A percentile compares a stretch with the other conserved stretches of the same genome.
These are phyloP conservation scores for Tenthredo scrophulariae DNA, from an alignment of 2,888 invertebrate genomes.

Conservation along the genomic window DNA sequence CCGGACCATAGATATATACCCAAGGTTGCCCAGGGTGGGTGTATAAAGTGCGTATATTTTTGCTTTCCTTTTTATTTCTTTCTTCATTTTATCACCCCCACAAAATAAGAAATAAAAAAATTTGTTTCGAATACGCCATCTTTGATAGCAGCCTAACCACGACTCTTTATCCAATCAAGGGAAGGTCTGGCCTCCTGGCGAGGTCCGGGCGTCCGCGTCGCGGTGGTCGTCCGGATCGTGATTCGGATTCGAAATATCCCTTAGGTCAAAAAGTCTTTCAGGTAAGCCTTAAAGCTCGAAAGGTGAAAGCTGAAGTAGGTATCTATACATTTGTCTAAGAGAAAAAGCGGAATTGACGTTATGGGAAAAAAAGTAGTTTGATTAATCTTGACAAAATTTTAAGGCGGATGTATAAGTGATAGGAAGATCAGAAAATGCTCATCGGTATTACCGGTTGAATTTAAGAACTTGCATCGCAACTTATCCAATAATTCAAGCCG, in stretches of 20 bases:
- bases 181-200: slow-evolving; percentile 21
- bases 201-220: neutral
- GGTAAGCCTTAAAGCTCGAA: slow-evolving; percentile 25
- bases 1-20: neutral
- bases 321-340: neutral
- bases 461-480: neutral
- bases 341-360: neutral
- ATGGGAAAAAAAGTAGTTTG: neutral
- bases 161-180: slow-evolving; percentile 47
- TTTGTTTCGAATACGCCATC: neutral
- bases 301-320: slow-evolving; percentile 2
- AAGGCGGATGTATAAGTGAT: neutral
- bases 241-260: slow-evolving; percentile 43
- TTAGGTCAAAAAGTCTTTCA: neutral
- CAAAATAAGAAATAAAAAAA: neutral
- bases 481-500: slow-evolving; percentile 17
- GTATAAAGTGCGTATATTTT: neutral
- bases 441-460: neutral
- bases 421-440: neutral
- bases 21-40: neutral
- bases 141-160: slow-evolving; percentile 25
- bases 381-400: neutral
- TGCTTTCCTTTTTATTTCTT: neutral
- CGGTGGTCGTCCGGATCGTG: slow-evolving; percentile 35
- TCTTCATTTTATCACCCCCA: neutral